These are phyloP conservation scores for Cephus pulcher DNA, from an alignment of 2,888 invertebrate species.

Conservation along the genomic window DNA sequence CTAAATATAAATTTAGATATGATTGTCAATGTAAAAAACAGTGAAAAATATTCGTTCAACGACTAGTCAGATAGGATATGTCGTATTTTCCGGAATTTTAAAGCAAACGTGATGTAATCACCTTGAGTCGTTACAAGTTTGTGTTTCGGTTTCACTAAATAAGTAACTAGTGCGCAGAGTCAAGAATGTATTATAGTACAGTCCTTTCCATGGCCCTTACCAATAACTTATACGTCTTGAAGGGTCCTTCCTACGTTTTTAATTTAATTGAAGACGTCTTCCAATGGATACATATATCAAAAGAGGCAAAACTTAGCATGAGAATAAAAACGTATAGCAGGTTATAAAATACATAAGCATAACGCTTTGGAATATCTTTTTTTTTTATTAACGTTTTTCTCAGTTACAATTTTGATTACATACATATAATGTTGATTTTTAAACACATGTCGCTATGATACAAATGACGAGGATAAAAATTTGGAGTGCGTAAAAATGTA, in stretches of 20 bases:
- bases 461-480: slow-evolving; percentile 66
- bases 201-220: background rate
- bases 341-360: background rate
- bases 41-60: background rate
- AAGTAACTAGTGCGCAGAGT: background rate
- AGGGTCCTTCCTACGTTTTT: background rate
- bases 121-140: background rate
- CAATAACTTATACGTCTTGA: background rate
- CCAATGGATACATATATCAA: background rate
- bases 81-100: background rate
- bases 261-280: background rate
- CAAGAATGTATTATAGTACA: background rate
- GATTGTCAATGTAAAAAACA: background rate
- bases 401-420: slow-evolving; percentile 66
- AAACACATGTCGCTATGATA: slow-evolving; percentile 64
- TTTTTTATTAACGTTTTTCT: slow-evolving; percentile 64
- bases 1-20: background rate
- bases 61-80: background rate
- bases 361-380: slow-evolving; percentile 29
- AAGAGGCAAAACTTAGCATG: background rate
- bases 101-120: background rate
- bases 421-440: slow-evolving; percentile 65
- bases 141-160: background rate
- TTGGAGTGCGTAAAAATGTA: slow-evolving; percentile 65
- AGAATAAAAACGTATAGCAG: background rate